Conservation (phyloP, 2,113 vertebrate genomes). For the Saguinus imperator region DNA sequence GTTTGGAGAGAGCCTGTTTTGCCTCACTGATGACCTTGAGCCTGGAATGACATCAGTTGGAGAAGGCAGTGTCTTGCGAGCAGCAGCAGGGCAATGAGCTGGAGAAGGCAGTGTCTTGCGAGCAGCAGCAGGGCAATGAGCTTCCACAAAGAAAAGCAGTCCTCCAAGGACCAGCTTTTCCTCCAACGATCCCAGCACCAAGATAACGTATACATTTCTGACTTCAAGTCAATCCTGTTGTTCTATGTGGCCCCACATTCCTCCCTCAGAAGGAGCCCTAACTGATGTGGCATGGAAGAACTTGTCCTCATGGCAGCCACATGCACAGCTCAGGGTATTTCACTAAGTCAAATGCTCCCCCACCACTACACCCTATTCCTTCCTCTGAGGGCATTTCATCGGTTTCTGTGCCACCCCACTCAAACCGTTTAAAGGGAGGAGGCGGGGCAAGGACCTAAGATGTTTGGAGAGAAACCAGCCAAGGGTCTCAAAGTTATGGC, state of each 20-base stretch:
- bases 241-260: neutral
- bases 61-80: neutral
- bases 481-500: neutral
- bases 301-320: neutral
- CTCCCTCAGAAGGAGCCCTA: neutral
- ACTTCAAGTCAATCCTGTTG: neutral
- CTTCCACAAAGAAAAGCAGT: neutral
- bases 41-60: constrained; percentile 26
- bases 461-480: neutral
- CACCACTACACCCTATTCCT: neutral
- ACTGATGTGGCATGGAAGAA: rapidly evolving
- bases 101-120: neutral
- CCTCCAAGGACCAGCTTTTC: neutral
- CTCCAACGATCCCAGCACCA: neutral
- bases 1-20: neutral
- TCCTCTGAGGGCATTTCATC: neutral
- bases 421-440: neutral
- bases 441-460: neutral
- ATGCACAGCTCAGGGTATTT: neutral
- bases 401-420: neutral
- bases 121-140: neutral
- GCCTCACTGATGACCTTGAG: constrained; percentile 58
- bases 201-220: neutral
- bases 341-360: neutral
- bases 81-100: neutral